Conservation (phyloP, 2,797 vertebrate species). For the Euthynnus affinis region DNA sequence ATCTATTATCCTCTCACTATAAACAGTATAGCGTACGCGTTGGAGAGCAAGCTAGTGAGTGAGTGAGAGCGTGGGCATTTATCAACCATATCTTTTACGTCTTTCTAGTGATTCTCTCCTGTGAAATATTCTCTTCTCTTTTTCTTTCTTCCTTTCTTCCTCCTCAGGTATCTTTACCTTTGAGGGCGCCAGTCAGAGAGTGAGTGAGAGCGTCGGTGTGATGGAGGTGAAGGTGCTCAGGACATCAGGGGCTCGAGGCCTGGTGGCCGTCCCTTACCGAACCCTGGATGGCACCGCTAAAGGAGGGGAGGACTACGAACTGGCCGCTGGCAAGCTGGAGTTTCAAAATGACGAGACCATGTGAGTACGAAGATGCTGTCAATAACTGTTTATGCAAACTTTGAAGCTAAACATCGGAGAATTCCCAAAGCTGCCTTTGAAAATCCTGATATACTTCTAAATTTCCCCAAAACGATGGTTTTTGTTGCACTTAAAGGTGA, state of each 20-base stretch:
- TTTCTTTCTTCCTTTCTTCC: background rate
- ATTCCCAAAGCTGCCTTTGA: background rate
- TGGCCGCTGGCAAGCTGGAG: slow-evolving; percentile 86
- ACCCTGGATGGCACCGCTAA: slow-evolving; percentile 86
- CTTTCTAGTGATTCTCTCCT: slow-evolving; percentile 14
- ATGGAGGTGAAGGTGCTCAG: slow-evolving; percentile 85
- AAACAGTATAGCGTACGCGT: slow-evolving; percentile 23
- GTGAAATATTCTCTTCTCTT: background rate
- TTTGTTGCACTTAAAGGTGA: background rate
- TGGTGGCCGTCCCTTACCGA: slow-evolving; percentile 84
- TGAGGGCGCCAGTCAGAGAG: slow-evolving; percentile 81
- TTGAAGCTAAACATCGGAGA: background rate
- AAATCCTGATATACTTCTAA: background rate
- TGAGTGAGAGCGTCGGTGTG: slow-evolving; percentile 86
- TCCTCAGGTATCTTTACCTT: slow-evolving; percentile 88
- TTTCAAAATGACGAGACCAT: slow-evolving; percentile 92
- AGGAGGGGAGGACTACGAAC: slow-evolving; percentile 89
- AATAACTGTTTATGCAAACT: background rate
- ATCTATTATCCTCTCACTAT: slow-evolving; percentile 41
- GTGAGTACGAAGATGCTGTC: slow-evolving; percentile 79
- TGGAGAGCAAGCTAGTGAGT: slow-evolving; percentile 24
- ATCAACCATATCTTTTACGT: slow-evolving; percentile 23
- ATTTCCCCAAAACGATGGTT: background rate
- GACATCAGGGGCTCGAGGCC: slow-evolving; percentile 86
- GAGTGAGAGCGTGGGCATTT: slow-evolving; percentile 40